Evolutionary conservation across 2,113 vertebrate genomes (phyloP).

Genomic region (Bufo gargarizans): DNA sequence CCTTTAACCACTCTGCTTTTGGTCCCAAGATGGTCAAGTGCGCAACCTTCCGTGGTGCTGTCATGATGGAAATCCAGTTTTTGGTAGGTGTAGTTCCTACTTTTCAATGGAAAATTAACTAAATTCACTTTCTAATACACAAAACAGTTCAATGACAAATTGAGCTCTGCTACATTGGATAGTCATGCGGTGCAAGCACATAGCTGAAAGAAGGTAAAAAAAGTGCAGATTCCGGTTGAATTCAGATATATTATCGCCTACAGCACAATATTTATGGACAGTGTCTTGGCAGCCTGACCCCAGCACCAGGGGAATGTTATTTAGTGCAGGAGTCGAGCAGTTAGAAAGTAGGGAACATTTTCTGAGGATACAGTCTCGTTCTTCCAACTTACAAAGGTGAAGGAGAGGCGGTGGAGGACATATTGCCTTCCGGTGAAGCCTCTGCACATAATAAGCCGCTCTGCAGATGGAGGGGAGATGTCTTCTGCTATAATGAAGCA

Average conservation of each 20-base stretch:
- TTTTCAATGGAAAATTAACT: not conserved
- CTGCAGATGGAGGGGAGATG: not conserved
- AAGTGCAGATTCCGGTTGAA: not conserved
- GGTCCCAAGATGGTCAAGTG: too few relatives aligned
- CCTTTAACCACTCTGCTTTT: too few relatives aligned
- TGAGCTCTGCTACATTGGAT: not conserved
- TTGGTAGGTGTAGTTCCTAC: too few relatives aligned
- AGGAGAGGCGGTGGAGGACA: not conserved
- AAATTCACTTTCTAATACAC: not conserved
- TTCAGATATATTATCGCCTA: not conserved
- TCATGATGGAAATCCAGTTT: too few relatives aligned
- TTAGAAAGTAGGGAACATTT: not conserved
- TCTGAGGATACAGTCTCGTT: conserved; percentile 1
- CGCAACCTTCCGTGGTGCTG: too few relatives aligned
- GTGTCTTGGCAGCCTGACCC: not conserved
- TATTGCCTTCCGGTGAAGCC: not conserved
- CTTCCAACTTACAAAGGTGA: conserved; percentile 16
- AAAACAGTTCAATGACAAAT: not conserved
- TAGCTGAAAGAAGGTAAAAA: not conserved
- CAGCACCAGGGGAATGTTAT: not conserved
- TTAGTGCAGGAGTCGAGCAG: not conserved
- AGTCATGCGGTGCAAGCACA: not conserved
- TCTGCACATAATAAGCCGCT: not conserved
- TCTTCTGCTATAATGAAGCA: not conserved
- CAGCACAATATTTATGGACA: not conserved